phyloP scores from a whole-genome alignment of 2,888 invertebrate genomes.

The Amphipoea oculea region DNA sequence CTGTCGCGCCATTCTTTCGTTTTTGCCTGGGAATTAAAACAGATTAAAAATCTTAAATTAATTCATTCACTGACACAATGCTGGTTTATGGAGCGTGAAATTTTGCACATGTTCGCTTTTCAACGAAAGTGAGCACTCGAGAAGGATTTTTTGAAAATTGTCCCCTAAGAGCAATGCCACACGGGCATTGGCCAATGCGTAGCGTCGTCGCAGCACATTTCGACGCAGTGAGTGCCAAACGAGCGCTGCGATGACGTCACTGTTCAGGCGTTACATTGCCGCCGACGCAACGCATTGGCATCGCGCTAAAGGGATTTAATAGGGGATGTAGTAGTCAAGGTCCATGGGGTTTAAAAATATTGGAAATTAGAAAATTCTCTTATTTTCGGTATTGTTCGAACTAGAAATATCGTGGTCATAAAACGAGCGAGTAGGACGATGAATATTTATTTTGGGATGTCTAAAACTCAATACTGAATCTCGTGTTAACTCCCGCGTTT shows the following conservation, averaged over 20 bases:
- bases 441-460: neutral
- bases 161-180: neutral
- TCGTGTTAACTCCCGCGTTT: neutral
- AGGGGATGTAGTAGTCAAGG: no score
- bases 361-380: neutral
- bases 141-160: neutral
- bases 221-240: no score
- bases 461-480: neutral
- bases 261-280: no score
- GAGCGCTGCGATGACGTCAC: no score
- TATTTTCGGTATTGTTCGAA: neutral
- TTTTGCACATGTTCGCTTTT: neutral
- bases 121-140: fast-evolving
- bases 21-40: conserved; percentile 74
- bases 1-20: conserved; percentile 84
- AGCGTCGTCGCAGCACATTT: no score
- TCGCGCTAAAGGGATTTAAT: neutral
- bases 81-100: neutral
- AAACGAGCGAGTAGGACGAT: neutral
- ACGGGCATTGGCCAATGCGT: no score
- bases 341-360: neutral
- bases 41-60: neutral
- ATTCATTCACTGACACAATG: neutral
- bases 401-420: neutral
- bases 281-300: no score